These are phyloP conservation scores for Melanostigma gelatinosum DNA, from an alignment of 2,113 vertebrate species.

Conservation along the genomic window DNA sequence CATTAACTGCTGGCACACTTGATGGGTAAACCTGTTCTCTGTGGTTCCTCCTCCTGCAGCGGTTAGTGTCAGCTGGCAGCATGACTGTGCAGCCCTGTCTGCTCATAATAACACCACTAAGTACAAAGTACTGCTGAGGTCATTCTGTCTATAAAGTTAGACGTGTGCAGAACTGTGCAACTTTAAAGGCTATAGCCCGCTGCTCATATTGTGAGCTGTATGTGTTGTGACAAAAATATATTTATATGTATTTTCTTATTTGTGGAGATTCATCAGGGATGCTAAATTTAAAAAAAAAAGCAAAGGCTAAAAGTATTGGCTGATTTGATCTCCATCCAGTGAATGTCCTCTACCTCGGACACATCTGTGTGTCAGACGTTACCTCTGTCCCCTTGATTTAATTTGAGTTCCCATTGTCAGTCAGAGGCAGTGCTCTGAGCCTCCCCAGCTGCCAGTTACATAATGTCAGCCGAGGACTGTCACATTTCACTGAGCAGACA, in stretches of 20 bases:
- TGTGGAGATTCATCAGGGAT: neutral
- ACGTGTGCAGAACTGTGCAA: neutral
- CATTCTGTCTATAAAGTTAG: neutral
- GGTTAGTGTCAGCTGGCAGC: slow-evolving; percentile 19
- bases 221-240: neutral
- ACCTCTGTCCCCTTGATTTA: slow-evolving; percentile 44
- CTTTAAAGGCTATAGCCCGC: neutral
- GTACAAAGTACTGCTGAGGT: slow-evolving; percentile 27
- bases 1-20: slow-evolving; percentile 24
- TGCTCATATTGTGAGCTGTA: neutral
- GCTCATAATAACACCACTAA: slow-evolving; percentile 21
- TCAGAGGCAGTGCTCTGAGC: slow-evolving; percentile 49
- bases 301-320: neutral
- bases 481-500: slow-evolving; percentile 61
- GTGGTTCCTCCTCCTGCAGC: slow-evolving; percentile 19
- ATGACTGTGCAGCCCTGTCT: slow-evolving; percentile 26
- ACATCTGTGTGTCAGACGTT: slow-evolving; percentile 18
- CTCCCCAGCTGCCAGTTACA: slow-evolving; percentile 64
- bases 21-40: slow-evolving; percentile 55
- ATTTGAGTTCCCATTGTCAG: slow-evolving; percentile 63
- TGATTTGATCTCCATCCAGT: slow-evolving; percentile 3
- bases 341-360: slow-evolving; percentile 1
- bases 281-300: neutral
- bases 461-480: slow-evolving; percentile 61
- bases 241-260: neutral